Base-by-base conservation (phyloP, 2,888 invertebrate genomes). In the Drosophila paranaensis region DNA sequence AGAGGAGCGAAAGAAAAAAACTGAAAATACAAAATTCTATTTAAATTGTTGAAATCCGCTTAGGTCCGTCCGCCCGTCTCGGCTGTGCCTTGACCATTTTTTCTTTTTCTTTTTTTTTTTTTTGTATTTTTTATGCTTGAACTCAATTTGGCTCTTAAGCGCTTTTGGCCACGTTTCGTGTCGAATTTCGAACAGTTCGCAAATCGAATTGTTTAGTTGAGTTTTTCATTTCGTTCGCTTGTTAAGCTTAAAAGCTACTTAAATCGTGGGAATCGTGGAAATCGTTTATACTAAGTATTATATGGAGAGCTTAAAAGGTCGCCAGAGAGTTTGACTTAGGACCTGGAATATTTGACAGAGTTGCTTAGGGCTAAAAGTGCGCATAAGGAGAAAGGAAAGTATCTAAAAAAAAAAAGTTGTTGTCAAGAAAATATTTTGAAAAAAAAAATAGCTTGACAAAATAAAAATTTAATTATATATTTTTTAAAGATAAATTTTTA, bases 41-140 rank as follows among this genome's bases (percentile, higher is more conserved):
- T 86, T 86, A 85, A 86, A 86, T 86, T 88, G 86, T 74, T 50
- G 64, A 77, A 86, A 86, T 76, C 86, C 70, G 88, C 88, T 86
- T 86, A 88, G 45, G 61, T 48, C 54, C 54, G 61, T 46, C 54
- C 40, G n/a, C n/a, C n/a, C n/a, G n/a, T 27, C 16, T 54, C 39
- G 11, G 11, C 53, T 68, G 40, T 50, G 58, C 62, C 46, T 58
- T 14, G 35, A 54, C 65, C 72, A 77, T 57, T 58, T 53, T 43
- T 6, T 6, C n/a, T 6, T 6, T 27, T 13, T 45, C 5, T 27
- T 43, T 43, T 20, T 20, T 13, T 13, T 39, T 20, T 20, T 1
- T 54, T 39, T 60, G 42, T 20, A 6, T 13, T 39, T 20, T 20
- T 1, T 54, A 43, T 61, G 42, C 56, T 55, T 33, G 51, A 45